Evolutionary conservation across 2,797 vertebrate genomes (phyloP).

Genomic region (Benthosema pterotum): DNA sequence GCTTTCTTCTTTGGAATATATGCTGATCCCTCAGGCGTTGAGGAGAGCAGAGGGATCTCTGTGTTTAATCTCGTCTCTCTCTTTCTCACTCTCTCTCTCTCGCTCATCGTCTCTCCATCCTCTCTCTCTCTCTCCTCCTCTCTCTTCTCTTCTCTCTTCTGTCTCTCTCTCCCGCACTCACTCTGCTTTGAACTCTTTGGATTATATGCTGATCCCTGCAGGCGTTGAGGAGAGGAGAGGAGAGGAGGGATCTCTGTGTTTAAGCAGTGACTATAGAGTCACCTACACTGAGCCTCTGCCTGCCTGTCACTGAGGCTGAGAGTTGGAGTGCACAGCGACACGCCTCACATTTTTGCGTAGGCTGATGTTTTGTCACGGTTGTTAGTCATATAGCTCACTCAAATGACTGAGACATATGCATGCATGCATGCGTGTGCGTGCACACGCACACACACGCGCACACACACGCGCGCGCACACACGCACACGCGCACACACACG

Average conservation of each 20-base stretch:
- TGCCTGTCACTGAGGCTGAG: constrained; percentile 9
- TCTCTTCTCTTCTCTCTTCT: no score
- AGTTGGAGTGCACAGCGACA: constrained; percentile 3
- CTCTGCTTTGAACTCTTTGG: constrained; percentile 58
- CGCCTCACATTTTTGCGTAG: constrained; percentile 20
- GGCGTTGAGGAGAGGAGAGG: constrained; percentile 32
- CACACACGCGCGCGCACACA: neutral
- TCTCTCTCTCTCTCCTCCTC: no score
- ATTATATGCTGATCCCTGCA: constrained; percentile 48
- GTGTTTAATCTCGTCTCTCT: no score
- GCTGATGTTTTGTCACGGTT: neutral
- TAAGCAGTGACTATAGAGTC: constrained; percentile 2
- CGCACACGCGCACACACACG: neutral
- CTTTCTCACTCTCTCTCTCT: no score
- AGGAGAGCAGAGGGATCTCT: no score
- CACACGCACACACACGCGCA: neutral
- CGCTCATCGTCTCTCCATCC: no score
- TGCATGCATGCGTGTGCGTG: no score
- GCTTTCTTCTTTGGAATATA: no score
- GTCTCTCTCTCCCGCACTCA: constrained; percentile 26
- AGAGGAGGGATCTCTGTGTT: constrained; percentile 19
- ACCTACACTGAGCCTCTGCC: constrained; percentile 5
- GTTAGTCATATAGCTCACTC: neutral
- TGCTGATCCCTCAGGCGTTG: no score
- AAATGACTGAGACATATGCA: neutral